Conservation (phyloP, 2,888 invertebrate genomes). For the Calliphora vomitoria region DNA sequence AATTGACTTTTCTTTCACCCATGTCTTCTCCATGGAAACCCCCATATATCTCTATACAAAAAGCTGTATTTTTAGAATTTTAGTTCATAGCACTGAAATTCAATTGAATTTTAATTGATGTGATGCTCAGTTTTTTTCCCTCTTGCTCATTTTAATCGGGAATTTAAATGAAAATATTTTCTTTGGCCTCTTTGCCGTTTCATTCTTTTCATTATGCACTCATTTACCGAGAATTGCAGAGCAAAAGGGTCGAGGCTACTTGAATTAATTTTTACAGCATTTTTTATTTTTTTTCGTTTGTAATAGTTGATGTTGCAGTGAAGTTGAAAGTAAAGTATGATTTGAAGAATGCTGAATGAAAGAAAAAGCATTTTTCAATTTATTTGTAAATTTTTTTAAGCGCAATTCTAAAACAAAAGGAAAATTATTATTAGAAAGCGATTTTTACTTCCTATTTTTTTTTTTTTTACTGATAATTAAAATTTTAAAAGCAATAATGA, state of each 20-base stretch:
- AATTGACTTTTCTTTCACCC: no score
- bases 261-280: neutral
- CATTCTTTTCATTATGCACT: constrained; percentile 16
- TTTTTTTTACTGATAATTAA: constrained; percentile 11
- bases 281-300: neutral
- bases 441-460: neutral
- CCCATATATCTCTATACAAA: neutral
- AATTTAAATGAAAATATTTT: constrained; percentile 63
- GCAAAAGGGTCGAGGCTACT: constrained; percentile 43
- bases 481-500: constrained; percentile 6
- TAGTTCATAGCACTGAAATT: constrained; percentile 41
- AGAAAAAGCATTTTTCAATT: constrained; percentile 23
- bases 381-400: constrained; percentile 46
- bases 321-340: constrained; percentile 26
- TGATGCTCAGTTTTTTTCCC: constrained; percentile 8
- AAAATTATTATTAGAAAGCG: constrained; percentile 11
- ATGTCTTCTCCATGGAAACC: neutral
- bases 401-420: constrained; percentile 20
- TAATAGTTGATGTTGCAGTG: constrained; percentile 23
- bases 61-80: constrained; percentile 27
- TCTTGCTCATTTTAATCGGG: neutral
- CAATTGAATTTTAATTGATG: constrained; percentile 65
- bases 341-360: neutral
- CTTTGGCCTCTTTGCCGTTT: constrained; percentile 25
- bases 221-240: constrained; percentile 13